These are phyloP conservation scores for Cancer borealis DNA, from an alignment of 2,888 invertebrate species.

Conservation along the genomic window DNA sequence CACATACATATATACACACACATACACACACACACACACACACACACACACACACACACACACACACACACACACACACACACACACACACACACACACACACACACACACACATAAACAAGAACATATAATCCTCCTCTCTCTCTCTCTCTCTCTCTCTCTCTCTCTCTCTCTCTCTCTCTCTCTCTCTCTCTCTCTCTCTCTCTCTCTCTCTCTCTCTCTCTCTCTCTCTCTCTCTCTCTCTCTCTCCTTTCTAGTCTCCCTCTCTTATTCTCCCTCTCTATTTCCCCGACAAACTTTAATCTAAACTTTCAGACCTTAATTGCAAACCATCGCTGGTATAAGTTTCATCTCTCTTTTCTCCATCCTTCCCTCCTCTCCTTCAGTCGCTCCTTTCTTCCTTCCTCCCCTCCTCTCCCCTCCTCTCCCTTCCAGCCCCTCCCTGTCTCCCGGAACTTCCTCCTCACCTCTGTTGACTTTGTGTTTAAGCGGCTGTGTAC, in stretches of 20 bases:
- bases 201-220: conserved; percentile 20
- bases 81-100: too few relatives aligned
- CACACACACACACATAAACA: too few relatives aligned
- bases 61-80: too few relatives aligned
- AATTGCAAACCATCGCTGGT: conserved; percentile 60
- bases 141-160: background rate
- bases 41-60: too few relatives aligned
- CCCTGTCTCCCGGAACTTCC: conserved; percentile 35
- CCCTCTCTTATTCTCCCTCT: background rate
- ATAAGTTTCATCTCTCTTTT: conserved; percentile 33
- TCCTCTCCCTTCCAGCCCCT: background rate
- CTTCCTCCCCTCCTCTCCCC: background rate
- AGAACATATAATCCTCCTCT: background rate
- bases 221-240: conserved; percentile 20
- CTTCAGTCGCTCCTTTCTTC: background rate
- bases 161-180: background rate
- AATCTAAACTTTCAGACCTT: conserved; percentile 60
- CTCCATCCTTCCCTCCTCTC: background rate
- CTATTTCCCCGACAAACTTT: conserved; percentile 41
- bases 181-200: background rate
- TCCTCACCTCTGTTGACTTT: conserved; percentile 45
- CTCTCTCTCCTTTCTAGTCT: background rate
- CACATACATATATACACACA: background rate
- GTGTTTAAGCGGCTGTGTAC: conserved; percentile 54
- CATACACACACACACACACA: too few relatives aligned